Conservation (phyloP, 2,888 invertebrate genomes). For the Druceiella hillmani region DNA sequence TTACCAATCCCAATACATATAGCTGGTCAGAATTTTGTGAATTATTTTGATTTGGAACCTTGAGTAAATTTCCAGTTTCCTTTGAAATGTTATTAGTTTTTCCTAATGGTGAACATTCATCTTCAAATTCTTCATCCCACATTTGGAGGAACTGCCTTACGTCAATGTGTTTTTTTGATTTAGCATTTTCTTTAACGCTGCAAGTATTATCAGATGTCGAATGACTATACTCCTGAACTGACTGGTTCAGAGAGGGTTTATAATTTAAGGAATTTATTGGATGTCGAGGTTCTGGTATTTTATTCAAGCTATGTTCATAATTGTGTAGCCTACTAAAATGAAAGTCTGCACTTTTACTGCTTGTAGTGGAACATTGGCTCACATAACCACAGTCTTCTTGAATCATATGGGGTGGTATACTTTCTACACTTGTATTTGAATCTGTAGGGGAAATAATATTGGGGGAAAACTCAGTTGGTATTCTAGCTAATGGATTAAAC, state of each 20-base stretch:
- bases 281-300: not conserved
- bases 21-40: slow-evolving; percentile 38
- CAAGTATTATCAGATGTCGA: slow-evolving; percentile 16
- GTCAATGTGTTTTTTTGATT: slow-evolving; percentile 33
- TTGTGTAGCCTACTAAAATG: slow-evolving; percentile 4
- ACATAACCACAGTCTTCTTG: slow-evolving; percentile 50
- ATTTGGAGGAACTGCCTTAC: slow-evolving; percentile 47
- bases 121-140: slow-evolving; percentile 52
- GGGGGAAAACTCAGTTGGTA: slow-evolving; percentile 42
- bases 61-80: slow-evolving; percentile 26
- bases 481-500: slow-evolving; percentile 33
- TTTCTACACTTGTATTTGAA: slow-evolving; percentile 42
- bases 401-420: slow-evolving; percentile 32
- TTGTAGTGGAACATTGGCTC: slow-evolving; percentile 44
- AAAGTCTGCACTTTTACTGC: slow-evolving; percentile 39
- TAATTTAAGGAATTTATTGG: not conserved
- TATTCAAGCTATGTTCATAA: not conserved
- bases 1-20: slow-evolving; percentile 45
- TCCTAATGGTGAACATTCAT: slow-evolving; percentile 15
- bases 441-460: slow-evolving; percentile 43
- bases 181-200: slow-evolving; percentile 30
- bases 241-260: slow-evolving; percentile 27
- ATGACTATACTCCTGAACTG: not conserved
- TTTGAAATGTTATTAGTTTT: slow-evolving; percentile 17
- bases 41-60: not conserved